Evolutionary conservation across 92 coral and sea anemone genomes (phyloP).

Genomic region (Scolanthus callimorphus): DNA sequence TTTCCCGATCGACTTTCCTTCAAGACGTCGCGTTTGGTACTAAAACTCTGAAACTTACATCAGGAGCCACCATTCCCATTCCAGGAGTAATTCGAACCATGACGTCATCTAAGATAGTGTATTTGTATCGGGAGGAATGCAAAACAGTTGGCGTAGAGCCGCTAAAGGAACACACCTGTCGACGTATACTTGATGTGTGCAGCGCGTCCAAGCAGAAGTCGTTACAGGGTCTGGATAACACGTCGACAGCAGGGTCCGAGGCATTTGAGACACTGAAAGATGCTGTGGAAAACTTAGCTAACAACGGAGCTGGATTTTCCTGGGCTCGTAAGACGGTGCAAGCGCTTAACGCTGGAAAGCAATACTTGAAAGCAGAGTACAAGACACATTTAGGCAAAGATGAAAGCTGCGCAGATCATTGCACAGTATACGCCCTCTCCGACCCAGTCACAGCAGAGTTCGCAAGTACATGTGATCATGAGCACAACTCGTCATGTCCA

Average conservation of each 20-base stretch:
- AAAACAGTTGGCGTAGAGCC: conserved; percentile 1
- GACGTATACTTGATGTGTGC: too few relatives aligned
- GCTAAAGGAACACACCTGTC: too few relatives aligned
- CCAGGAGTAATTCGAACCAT: conserved; percentile 47
- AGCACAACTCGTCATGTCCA: conserved; percentile 10
- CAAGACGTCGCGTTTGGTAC: too few relatives aligned
- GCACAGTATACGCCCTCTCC: conserved; percentile 45
- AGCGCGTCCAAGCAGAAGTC: conserved; percentile 53
- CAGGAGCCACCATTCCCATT: conserved; percentile 35
- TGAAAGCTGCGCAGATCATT: conserved; percentile 40
- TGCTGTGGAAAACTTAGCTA: background rate
- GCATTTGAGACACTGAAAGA: too few relatives aligned
- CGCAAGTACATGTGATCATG: conserved; percentile 20
- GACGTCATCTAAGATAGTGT: conserved; percentile 26
- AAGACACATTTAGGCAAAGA: conserved; percentile 54
- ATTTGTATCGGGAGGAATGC: conserved; percentile 26
- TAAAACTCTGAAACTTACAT: conserved; percentile 26
- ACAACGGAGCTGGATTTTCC: too few relatives aligned
- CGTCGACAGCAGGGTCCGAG: conserved; percentile 9
- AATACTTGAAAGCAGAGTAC: conserved; percentile 20
- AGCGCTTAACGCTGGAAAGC: conserved; percentile 16
- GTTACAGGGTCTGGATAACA: conserved; percentile 48
- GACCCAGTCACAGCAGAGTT: conserved; percentile 21
- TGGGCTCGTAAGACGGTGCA: conserved; percentile 9
- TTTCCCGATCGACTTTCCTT: conserved; percentile 36